Evolutionary conservation across 2,113 vertebrate genomes (phyloP), one percentile per base, ranked within the genome.

Genomic region (Vulpes vulpes): DNA sequence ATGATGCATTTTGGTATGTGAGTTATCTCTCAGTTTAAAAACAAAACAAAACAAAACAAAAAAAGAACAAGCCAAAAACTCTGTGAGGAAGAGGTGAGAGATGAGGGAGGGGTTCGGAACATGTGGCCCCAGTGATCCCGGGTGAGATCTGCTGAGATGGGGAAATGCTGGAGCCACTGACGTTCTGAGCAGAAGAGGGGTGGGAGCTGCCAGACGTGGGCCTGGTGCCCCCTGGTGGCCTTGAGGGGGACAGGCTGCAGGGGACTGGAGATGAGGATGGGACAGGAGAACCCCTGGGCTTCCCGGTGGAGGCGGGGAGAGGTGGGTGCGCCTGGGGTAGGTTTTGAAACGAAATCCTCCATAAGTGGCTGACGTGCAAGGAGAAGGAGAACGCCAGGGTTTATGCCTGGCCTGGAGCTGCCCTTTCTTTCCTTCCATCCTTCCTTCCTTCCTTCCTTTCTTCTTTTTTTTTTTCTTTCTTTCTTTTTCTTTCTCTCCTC

Each of bases 391-490:
- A 30, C 30, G 22, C 55, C 53, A 51, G 49, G 55, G 5, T 35
- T n/a, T 73, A 3, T 15, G 71, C 49, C 27, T 76, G 19, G 25
- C 57, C n/a, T 35, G 25, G 19, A 78, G 49, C 64, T 30, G 8
- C 19, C 43, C 5, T 43, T 43, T 6, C 6, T 43, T 6, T 43
- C 43, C 6, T 43, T 43, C 6, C 4, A n/a, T 35, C 0, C 5
- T 43, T 43, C 1, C 1, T 43, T 43, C 1, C 43, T 43, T 43
- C 7, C 5, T 43, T 43, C 1, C 5, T 43, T 43, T 43, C 43
- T 43, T 43, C 5, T 43, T 6, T 6, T 5, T 43, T 43, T 5
- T 5, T 43, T 43, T 43, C 43, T 43, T 43, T 43, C 43, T 38
- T 38, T 35, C 38, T 38, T 38, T 38, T 43, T 43, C 43, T 43